Evolutionary conservation across 2,797 vertebrate genomes (phyloP).

Genomic region (Fistularia commersonii): DNA sequence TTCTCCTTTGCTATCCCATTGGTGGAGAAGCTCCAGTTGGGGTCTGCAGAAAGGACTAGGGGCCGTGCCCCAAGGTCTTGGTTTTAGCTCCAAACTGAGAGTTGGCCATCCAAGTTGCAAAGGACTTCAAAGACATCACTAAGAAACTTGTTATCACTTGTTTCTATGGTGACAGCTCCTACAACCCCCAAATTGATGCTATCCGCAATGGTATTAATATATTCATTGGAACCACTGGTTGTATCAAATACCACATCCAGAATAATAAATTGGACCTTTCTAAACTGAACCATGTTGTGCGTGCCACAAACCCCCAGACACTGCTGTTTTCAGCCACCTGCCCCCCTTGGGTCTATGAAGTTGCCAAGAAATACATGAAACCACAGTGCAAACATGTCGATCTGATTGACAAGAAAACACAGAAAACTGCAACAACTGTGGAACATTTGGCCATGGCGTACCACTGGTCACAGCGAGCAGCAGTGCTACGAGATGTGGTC

Average conservation of each 20-base stretch:
- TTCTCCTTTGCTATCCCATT: constrained; percentile 94
- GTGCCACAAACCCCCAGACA: constrained; percentile 87
- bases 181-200: constrained; percentile 85
- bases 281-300: constrained; percentile 85
- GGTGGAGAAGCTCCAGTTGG: constrained; percentile 84
- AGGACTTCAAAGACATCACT: constrained; percentile 88
- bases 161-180: constrained; percentile 94
- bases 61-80: constrained; percentile 89
- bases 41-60: constrained; percentile 56
- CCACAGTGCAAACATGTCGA: constrained; percentile 85
- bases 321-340: constrained; percentile 97
- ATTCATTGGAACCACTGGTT: constrained; percentile 93
- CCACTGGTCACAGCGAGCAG: constrained; percentile 88
- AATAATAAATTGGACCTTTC: constrained; percentile 87
- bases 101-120: constrained; percentile 90
- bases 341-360: constrained; percentile 92
- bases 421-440: constrained; percentile 91
- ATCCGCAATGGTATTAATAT: constrained; percentile 91
- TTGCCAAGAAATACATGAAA: constrained; percentile 97
- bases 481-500: constrained; percentile 89
- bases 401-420: constrained; percentile 90
- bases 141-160: constrained; percentile 83
- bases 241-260: constrained; percentile 91
- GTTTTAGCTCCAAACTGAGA: constrained; percentile 94
- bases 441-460: constrained; percentile 93